Base-by-base conservation (phyloP, 2,797 vertebrate species). In the Notoglanidium macrostoma region DNA sequence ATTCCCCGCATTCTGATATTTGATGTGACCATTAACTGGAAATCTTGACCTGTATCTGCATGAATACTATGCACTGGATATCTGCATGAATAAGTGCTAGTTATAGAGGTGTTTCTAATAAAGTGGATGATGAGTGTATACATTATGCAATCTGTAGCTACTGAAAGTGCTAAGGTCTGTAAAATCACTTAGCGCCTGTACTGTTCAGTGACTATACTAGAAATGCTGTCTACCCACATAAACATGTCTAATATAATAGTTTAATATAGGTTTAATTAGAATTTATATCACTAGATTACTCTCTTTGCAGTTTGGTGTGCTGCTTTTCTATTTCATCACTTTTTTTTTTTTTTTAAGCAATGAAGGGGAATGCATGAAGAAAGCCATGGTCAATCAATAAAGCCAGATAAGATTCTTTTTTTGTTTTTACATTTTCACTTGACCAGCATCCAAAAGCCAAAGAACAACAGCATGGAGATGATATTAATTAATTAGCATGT, bases 181-280 rank as follows among this genome's bases (percentile, higher is more conserved):
- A 63, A 63, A 80, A 63, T 29, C 6, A 46, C n/a, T 81, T 78
- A 55, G 11, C 57, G 9, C 21, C 57, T 81, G 78, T 63, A 81
- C 11, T 44, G 21, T 44, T 81, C 23, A 80, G 40, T 61, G 55
- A 44, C 55, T 61, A 79, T 59, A 14, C 49, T 54, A 77, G 11
- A 17, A 57, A 61, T 81, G 78, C 35, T 5, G 59, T 65, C 14
- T 65, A 11, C 15, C 23, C 40, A 46, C 59, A 49, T 65, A 82
- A 82, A 65, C 32, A 29, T 82, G 44, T 65, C 61, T 49, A 29
- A 82, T 49, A 49, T 65, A 79, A 57, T 32, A 61, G 23, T 15
- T 46, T 46, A 46, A 61, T 81, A 44, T 17, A 63, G 15, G 12
- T 44, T 81, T 63, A 26, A n/a, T 14, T 44, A 57, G 35, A 61